Evolutionary conservation across 2,888 invertebrate species (phyloP).

Genomic region (Maniola hyperantus): DNA sequence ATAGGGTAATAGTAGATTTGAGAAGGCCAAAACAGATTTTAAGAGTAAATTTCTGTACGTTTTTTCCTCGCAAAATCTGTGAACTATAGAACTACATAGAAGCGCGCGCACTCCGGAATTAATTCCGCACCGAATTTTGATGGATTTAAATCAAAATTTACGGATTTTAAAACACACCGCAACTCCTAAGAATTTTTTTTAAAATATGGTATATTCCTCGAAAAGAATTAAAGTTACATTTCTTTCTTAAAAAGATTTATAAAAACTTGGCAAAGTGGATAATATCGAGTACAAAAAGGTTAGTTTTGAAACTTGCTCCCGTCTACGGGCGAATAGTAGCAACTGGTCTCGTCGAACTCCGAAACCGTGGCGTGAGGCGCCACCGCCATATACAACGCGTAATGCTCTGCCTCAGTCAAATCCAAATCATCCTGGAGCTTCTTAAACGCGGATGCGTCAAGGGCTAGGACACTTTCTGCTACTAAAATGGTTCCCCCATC

Average conservation of each 20-base stretch:
- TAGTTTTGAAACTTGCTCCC: constrained; percentile 85
- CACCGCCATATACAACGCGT: constrained; percentile 92
- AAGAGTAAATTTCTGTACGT: no score
- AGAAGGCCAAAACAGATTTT: no score
- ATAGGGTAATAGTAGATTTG: no score
- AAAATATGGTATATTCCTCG: neutral
- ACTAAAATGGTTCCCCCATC: constrained; percentile 83
- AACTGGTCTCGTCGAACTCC: constrained; percentile 94
- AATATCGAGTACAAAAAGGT: neutral
- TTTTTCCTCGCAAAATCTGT: no score
- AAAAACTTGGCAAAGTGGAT: constrained; percentile 17
- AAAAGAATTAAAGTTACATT: neutral
- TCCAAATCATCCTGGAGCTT: constrained; percentile 83
- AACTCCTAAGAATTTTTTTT: no score
- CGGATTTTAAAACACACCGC: no score
- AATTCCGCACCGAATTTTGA: no score
- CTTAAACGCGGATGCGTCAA: constrained; percentile 68
- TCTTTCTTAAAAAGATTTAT: neutral
- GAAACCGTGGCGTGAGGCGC: constrained; percentile 93
- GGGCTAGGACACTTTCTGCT: constrained; percentile 77
- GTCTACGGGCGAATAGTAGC: constrained; percentile 93
- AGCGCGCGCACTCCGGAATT: no score
- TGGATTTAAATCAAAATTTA: no score
- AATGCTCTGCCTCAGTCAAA: constrained; percentile 93
- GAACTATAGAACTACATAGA: no score